phyloP scores from a whole-genome alignment of 2,113 vertebrate genomes.

The Chaenocephalus aceratus region DNA sequence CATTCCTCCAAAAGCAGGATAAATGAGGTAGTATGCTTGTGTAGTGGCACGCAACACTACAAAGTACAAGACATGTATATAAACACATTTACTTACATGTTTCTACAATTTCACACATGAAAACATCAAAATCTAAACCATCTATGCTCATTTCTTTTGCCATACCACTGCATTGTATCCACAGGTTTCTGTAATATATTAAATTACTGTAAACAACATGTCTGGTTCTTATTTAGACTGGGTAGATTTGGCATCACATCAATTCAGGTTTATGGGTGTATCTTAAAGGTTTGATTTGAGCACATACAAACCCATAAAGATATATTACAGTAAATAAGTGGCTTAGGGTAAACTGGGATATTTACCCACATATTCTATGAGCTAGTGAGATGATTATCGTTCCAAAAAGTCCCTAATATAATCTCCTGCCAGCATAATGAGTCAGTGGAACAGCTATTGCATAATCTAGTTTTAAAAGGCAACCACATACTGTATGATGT shows the following conservation, averaged over 20 bases:
- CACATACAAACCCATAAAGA: slow-evolving; percentile 44
- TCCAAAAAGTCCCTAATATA: slow-evolving; percentile 68
- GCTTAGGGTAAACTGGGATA: slow-evolving; percentile 39
- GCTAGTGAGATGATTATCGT: slow-evolving; percentile 37
- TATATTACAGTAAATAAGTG: slow-evolving; percentile 36
- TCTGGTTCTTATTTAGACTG: slow-evolving; percentile 38
- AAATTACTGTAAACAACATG: slow-evolving; percentile 2
- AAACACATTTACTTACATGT: neutral
- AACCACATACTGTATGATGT: slow-evolving; percentile 48
- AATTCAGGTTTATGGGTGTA: slow-evolving; percentile 19
- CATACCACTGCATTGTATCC: neutral
- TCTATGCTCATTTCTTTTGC: neutral
- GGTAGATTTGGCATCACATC: slow-evolving; percentile 12
- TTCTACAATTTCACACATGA: slow-evolving; percentile 1
- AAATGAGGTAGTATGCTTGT: slow-evolving; percentile 33
- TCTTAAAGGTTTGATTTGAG: slow-evolving; percentile 33
- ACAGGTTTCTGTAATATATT: neutral
- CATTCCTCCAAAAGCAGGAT: slow-evolving; percentile 40
- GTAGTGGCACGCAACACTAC: slow-evolving; percentile 5
- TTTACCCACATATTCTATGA: slow-evolving; percentile 48
- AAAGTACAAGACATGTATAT: neutral
- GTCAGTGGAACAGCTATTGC: slow-evolving; percentile 71
- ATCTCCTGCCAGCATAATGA: slow-evolving; percentile 66
- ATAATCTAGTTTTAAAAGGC: slow-evolving; percentile 57
- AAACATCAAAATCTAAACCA: slow-evolving; percentile 14